phyloP scores from a whole-genome alignment of 2,888 invertebrate genomes.

The Leucoma salicis region DNA sequence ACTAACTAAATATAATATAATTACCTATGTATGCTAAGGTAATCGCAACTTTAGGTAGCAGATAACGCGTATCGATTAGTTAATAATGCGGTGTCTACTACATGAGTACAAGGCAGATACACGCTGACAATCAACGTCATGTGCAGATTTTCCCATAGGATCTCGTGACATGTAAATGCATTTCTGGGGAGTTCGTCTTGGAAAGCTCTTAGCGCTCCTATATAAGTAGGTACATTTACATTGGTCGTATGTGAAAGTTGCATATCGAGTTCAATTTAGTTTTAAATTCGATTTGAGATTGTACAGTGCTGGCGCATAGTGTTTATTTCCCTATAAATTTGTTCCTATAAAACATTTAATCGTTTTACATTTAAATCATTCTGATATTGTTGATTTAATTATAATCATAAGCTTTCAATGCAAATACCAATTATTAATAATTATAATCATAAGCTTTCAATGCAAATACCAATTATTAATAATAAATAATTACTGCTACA shows the following conservation, averaged over 20 bases:
- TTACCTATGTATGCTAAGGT: too few relatives aligned
- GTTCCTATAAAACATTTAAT: too few relatives aligned
- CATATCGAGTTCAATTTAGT: constrained; percentile 25
- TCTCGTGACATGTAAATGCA: constrained; percentile 78
- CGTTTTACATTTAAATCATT: not conserved
- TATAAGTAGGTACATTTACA: constrained; percentile 19
- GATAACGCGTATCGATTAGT: constrained; percentile 45
- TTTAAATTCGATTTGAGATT: constrained; percentile 25
- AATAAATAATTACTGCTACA: too few relatives aligned
- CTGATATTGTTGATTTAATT: too few relatives aligned
- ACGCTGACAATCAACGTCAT: constrained; percentile 63
- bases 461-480: too few relatives aligned
- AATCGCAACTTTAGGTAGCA: constrained; percentile 8
- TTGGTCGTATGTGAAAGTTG: constrained; percentile 25
- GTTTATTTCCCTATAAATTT: too few relatives aligned
- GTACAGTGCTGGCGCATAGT: constrained; percentile 13
- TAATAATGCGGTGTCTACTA: constrained; percentile 45
- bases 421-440: too few relatives aligned
- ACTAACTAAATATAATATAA: too few relatives aligned
- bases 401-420: too few relatives aligned
- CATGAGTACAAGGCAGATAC: constrained; percentile 48
- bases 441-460: too few relatives aligned
- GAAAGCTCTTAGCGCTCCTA: constrained; percentile 63
- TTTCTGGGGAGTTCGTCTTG: constrained; percentile 64
- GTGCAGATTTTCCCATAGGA: constrained; percentile 70